Conservation (phyloP, 2,888 invertebrate genomes). For the Hyppa rectilinea region DNA sequence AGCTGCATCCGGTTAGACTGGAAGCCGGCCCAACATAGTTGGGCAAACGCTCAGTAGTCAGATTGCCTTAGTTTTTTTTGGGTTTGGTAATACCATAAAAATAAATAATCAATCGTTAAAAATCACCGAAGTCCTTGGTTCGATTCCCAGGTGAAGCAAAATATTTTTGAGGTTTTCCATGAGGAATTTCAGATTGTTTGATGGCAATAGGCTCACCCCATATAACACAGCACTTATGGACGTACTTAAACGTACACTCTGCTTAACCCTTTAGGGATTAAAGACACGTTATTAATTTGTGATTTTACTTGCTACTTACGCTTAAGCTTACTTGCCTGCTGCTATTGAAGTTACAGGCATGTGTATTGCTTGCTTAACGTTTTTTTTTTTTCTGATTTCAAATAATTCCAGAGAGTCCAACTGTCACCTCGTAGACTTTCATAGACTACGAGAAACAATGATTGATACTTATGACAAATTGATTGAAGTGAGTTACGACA, state of each 20-base stretch:
- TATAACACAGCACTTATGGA: background rate
- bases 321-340: background rate
- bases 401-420: constrained; percentile 89
- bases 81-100: too few species aligned
- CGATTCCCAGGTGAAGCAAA: background rate
- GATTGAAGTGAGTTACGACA: constrained; percentile 75
- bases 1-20: too few species aligned
- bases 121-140: background rate
- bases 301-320: too few species aligned
- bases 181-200: background rate
- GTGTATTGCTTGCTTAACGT: background rate
- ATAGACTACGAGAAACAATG: constrained; percentile 74
- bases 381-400: constrained; percentile 12
- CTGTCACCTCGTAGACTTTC: constrained; percentile 86
- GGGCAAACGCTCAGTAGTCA: too few species aligned
- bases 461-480: constrained; percentile 75
- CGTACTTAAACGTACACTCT: background rate
- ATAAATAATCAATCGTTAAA: too few species aligned
- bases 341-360: background rate
- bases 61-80: too few species aligned
- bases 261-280: background rate
- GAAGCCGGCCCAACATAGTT: too few species aligned
- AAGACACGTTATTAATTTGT: background rate
- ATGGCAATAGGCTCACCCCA: background rate
- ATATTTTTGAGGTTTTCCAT: background rate